Conservation (phyloP, 2,113 vertebrate genomes). For the Hippoglossus stenolepis region DNA sequence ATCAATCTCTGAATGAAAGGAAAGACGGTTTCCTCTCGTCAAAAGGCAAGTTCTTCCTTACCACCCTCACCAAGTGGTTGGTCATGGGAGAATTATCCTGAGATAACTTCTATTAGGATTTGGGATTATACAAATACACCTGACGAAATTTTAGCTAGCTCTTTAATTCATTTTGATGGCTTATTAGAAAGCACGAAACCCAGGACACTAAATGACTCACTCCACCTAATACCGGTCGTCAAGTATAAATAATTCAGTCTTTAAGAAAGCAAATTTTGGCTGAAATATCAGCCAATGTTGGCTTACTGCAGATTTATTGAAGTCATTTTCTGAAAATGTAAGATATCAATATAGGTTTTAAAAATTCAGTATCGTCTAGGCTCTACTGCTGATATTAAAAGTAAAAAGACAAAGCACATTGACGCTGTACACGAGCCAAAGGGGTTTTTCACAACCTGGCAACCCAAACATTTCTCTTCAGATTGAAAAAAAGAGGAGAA, state of each 20-base stretch:
- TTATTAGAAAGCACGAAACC: neutral
- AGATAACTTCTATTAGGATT: neutral
- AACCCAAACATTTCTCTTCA: neutral
- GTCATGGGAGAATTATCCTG: neutral
- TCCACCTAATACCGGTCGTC: neutral
- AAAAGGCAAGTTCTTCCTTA: neutral
- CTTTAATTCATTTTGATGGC: neutral
- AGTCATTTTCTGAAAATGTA: too few species aligned
- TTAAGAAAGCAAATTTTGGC: neutral
- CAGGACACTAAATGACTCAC: neutral
- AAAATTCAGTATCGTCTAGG: too few species aligned
- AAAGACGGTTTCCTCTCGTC: neutral
- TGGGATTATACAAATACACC: neutral
- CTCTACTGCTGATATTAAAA: neutral
- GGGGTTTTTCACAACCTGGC: neutral
- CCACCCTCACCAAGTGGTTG: neutral
- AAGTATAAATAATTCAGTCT: neutral
- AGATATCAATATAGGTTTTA: too few species aligned
- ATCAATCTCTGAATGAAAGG: constrained; percentile 47
- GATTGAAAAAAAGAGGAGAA: neutral
- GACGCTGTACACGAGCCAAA: neutral
- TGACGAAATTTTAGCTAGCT: neutral
- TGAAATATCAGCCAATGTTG: neutral
- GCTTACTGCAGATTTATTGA: neutral
- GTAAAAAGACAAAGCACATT: constrained; percentile 1